Evolutionary conservation across 2,888 invertebrate genomes (phyloP), one percentile per base, ranked within the genome.

Genomic region (Trichacis sp.): DNA sequence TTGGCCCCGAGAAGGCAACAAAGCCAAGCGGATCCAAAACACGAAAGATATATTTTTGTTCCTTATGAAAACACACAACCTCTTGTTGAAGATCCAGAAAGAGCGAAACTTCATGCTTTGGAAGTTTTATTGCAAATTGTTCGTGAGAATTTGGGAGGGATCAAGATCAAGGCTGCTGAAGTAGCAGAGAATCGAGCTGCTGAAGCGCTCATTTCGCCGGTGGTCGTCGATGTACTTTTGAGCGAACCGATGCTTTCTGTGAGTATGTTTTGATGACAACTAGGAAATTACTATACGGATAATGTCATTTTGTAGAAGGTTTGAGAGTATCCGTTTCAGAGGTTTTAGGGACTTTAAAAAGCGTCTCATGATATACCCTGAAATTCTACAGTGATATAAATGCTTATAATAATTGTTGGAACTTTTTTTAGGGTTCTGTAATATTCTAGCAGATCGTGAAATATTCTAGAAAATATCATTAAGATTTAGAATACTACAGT

Each of bases 41-140:
- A 95, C 15, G 97, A 98, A 85, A 89, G 90, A 71, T 96, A 94
- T 85, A 86, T 87, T 47, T 97, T 96, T 83, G 86, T 94, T 57
- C 93, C 96, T 1, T 92, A 93, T 79, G 87, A 88, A 70, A 90
- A 89, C 78, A 78, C 78, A n/a, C 85, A 87, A 48, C 70, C 81
- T 0, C 73, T 86, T 1, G 86, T 85, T 2, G 90, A 90, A 75
- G 89, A 90, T 78, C 84, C 88, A 1, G 88, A 89, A 45, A 89
- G 88, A 72, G 86, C 89, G 0, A 88, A 87, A 61, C 77, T 87
- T 1, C 89, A 91, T 72, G 93, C 93, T 11, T 84, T 94, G 8
- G 88, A 90, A 0, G 88, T 89, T 42, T 85, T 89, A 58, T 79
- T 94, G 53, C 95, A 96, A 81, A 84, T 93, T 6, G 90, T 92